These are phyloP conservation scores for Venturia canescens DNA, from an alignment of 1,140 invertebrate genomes.

Conservation along the genomic window DNA sequence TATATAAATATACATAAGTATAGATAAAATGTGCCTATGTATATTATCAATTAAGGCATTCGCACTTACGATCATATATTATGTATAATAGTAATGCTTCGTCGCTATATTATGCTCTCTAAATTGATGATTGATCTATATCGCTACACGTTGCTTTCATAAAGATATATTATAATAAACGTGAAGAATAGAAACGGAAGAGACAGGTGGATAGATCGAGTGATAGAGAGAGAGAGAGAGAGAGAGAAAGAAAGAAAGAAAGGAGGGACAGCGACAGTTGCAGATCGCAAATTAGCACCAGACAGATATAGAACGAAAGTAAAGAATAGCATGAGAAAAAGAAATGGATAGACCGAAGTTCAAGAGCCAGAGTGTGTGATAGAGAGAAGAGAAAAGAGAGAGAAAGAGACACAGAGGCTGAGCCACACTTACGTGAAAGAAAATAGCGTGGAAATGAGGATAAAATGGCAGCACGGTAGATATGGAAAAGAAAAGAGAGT, in stretches of 20 bases:
- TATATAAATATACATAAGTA: neutral
- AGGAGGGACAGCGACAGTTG: slow-evolving; percentile 41
- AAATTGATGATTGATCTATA: slow-evolving; percentile 59
- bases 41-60: slow-evolving; percentile 36
- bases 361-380: slow-evolving; percentile 33
- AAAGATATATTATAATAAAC: slow-evolving; percentile 51
- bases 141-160: slow-evolving; percentile 62
- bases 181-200: slow-evolving; percentile 50
- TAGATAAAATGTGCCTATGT: slow-evolving; percentile 28
- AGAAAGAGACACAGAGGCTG: slow-evolving; percentile 65
- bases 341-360: slow-evolving; percentile 46
- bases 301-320: slow-evolving; percentile 49
- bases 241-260: slow-evolving; percentile 46
- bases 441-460: slow-evolving; percentile 76
- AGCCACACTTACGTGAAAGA: slow-evolving; percentile 75
- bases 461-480: slow-evolving; percentile 74
- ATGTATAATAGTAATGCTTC: slow-evolving; percentile 36
- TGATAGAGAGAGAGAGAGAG: slow-evolving; percentile 49
- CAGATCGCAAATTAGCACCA: slow-evolving; percentile 41
- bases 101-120: slow-evolving; percentile 38
- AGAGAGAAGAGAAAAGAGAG: slow-evolving; percentile 51
- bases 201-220: slow-evolving; percentile 54
- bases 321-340: slow-evolving; percentile 25
- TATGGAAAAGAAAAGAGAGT: slow-evolving; percentile 73
- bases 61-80: slow-evolving; percentile 34